Evolutionary conservation across 2,797 vertebrate species (phyloP), one percentile per base, ranked within the genome.

Genomic region (Crocidura indochinensis): DNA sequence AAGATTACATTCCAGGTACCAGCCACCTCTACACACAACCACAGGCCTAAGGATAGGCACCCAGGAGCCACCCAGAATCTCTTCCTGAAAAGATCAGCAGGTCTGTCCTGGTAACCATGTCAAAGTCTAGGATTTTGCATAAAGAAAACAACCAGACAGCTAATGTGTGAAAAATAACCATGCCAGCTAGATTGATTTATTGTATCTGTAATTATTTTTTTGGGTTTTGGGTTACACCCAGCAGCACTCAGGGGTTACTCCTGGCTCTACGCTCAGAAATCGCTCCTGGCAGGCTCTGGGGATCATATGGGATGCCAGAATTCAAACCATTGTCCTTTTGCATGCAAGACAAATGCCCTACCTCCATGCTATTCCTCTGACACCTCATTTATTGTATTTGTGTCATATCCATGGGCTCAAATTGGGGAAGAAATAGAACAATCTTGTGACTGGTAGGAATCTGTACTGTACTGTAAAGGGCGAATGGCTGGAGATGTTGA

Each of bases 1-100:
- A 82, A 95, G 97, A 94, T 96, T 97, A 96, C 94, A 84, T 77
- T 80, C 96, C 87, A 94, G 96, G 96, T 94, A 93, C 96, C 86
- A 84, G 49, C 94, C 93, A 88, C 94, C 97, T 96, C 94, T 77
- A 84, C 76, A 60, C 56, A 90, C 95, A 91, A 94, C 60, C 1
- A 88, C 91, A 22, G 24, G 76, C 71, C 3, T 4, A 2, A 14
- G 17, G 19, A 15, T 0, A 53, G 84, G 76, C 80, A 90, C 49
- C 73, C 84, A 79, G 95, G 95, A 56, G 26, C 85, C 75, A 78
- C 6, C 0, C 53, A 84, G 77, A 95, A 78, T 83, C 88, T 87
- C 51, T 62, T 27, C 92, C 88, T 56, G 62, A 78, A 91, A 92
- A 92, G 72, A 74, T 94, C 94, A 93, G 86, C 95, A 94, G 92